Conservation (phyloP, 1,140 invertebrate genomes). For the Formica selysi region DNA sequence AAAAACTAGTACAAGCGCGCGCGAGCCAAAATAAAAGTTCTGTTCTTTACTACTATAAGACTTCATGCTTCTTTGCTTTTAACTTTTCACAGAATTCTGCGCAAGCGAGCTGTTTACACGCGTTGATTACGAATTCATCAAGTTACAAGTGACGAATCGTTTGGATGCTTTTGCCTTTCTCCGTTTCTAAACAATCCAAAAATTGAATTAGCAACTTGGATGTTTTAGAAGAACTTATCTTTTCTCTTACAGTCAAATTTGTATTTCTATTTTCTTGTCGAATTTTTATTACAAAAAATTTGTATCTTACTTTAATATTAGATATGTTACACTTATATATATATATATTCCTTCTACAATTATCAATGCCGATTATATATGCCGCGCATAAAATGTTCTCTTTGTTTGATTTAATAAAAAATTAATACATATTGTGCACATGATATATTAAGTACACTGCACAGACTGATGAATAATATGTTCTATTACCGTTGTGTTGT, state of each 20-base stretch:
- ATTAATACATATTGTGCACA: not conserved
- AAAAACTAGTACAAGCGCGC: not conserved
- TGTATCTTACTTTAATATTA: not conserved
- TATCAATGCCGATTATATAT: not conserved
- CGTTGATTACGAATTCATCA: constrained; percentile 57
- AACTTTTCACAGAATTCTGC: constrained; percentile 37
- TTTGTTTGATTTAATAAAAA: constrained; percentile 10
- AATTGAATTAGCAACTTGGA: constrained; percentile 5
- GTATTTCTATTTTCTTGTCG: not conserved
- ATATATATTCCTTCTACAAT: not conserved
- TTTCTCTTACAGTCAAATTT: not conserved
- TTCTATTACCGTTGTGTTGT: constrained; percentile 13
- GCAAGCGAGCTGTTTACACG: constrained; percentile 42
- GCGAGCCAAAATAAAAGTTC: constrained; percentile 31
- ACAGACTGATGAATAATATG: constrained; percentile 25
- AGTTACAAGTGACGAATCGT: constrained; percentile 45
- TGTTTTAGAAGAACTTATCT: not conserved
- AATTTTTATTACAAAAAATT: not conserved
- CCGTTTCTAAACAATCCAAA: constrained; percentile 8
- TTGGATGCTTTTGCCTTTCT: constrained; percentile 6
- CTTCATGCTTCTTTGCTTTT: constrained; percentile 45
- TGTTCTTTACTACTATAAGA: constrained; percentile 33
- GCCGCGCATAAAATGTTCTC: not conserved
- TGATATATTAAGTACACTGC: not conserved
- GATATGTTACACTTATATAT: not conserved